Conservation (phyloP, 2,113 vertebrate species). For the Podilymbus podiceps region DNA sequence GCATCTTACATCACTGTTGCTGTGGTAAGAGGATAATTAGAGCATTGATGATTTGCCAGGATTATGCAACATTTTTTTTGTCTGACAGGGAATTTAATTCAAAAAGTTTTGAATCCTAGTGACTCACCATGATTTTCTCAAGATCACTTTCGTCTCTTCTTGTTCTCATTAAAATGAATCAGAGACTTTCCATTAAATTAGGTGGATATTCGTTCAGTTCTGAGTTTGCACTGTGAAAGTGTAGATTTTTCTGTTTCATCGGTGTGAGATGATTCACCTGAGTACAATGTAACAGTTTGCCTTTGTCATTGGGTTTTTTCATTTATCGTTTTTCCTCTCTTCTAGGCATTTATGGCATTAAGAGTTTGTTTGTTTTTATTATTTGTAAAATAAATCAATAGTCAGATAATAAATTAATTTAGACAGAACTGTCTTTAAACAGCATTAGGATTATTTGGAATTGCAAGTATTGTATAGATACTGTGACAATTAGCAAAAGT, state of each 20-base stretch:
- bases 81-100: background rate
- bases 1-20: background rate
- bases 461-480: background rate
- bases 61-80: background rate
- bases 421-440: background rate
- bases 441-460: background rate
- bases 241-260: background rate
- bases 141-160: background rate
- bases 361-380: background rate
- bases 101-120: background rate
- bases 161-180: background rate
- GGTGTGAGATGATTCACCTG: background rate
- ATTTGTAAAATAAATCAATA: background rate
- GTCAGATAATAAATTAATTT: background rate
- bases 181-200: background rate
- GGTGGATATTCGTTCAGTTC: background rate
- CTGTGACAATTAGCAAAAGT: background rate
- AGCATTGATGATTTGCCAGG: background rate
- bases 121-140: background rate
- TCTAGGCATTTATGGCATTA: background rate
- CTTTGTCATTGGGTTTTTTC: background rate
- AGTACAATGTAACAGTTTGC: background rate
- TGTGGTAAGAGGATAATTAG: background rate
- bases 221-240: background rate
- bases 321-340: background rate